phyloP scores from a whole-genome alignment of 2,888 invertebrate species.

The Gandaritis pyraliata region DNA sequence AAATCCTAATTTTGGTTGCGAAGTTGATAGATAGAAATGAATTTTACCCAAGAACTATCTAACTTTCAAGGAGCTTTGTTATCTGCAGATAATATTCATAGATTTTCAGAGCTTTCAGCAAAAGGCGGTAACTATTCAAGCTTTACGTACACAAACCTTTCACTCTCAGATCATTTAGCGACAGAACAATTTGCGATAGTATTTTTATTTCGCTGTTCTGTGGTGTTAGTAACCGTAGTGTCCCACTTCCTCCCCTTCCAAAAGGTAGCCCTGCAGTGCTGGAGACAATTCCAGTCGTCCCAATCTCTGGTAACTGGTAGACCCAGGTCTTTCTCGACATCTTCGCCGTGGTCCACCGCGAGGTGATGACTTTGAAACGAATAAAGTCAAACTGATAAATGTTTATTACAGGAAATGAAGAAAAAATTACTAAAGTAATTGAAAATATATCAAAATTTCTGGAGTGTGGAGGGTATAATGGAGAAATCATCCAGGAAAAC shows the following conservation, averaged over 20 bases:
- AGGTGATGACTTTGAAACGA: too few relatives aligned
- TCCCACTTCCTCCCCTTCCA: too few relatives aligned
- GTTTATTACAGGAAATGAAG: slow-evolving; percentile 69
- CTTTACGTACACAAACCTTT: slow-evolving; percentile 19
- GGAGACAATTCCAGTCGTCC: too few relatives aligned
- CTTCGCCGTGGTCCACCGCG: too few relatives aligned
- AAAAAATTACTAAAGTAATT: slow-evolving; percentile 60
- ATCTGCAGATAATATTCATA: slow-evolving; percentile 65
- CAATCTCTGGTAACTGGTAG: too few relatives aligned
- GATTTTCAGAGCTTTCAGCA: slow-evolving; percentile 62
- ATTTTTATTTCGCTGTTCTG: too few relatives aligned
- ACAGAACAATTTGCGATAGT: too few relatives aligned
- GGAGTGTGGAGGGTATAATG: slow-evolving; percentile 56
- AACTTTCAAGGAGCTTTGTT: slow-evolving; percentile 72
- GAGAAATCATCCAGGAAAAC: slow-evolving; percentile 44
- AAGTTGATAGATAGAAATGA: slow-evolving; percentile 48
- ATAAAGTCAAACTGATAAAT: background rate
- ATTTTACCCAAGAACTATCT: slow-evolving; percentile 67
- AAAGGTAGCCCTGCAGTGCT: too few relatives aligned
- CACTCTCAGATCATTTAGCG: too few relatives aligned
- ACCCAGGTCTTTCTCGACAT: too few relatives aligned
- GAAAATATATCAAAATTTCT: slow-evolving; percentile 57
- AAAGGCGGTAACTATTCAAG: slow-evolving; percentile 62
- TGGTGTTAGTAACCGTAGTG: too few relatives aligned
- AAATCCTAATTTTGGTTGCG: too few relatives aligned